Evolutionary conservation across 2,113 vertebrate species (phyloP).

Genomic region (Chlamydotis undulata): DNA sequence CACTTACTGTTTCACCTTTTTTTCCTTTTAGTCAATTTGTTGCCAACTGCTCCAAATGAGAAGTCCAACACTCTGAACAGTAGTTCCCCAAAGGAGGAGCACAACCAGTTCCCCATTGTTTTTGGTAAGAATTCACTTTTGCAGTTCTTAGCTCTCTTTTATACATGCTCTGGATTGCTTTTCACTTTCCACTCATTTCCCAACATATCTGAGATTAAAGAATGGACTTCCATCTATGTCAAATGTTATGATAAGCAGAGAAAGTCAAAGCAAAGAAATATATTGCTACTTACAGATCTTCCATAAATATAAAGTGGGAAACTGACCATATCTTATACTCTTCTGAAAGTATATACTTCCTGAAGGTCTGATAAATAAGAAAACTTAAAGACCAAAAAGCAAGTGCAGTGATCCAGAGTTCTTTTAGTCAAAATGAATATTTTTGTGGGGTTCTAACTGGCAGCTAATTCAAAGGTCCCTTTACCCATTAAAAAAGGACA

Average conservation of each 20-base stretch:
- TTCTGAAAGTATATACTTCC: not conserved
- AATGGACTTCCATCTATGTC: not conserved
- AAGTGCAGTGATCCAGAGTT: not conserved
- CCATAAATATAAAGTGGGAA: not conserved
- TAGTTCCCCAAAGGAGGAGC: not conserved
- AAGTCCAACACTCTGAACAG: not conserved
- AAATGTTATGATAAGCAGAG: not conserved
- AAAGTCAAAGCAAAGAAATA: not conserved
- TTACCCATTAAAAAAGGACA: not conserved
- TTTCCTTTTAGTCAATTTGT: constrained; percentile 1
- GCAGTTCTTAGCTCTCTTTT: not conserved
- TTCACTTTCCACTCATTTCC: not conserved
- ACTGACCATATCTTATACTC: not conserved
- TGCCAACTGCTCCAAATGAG: not conserved
- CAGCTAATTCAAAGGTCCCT: not conserved
- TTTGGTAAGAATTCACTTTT: constrained; percentile 50
- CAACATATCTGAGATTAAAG: not conserved
- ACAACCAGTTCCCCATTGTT: not conserved
- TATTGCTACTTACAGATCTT: not conserved
- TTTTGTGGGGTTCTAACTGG: not conserved
- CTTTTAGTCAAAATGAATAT: not conserved
- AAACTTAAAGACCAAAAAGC: not conserved
- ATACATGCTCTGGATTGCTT: not conserved
- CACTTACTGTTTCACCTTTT: not conserved
- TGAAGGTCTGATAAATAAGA: not conserved